A percentile compares a stretch with the other conserved stretches of the same genome.
These are phyloP conservation scores for Pelobates fuscus DNA, from an alignment of 2,113 vertebrate species.

Conservation along the genomic window DNA sequence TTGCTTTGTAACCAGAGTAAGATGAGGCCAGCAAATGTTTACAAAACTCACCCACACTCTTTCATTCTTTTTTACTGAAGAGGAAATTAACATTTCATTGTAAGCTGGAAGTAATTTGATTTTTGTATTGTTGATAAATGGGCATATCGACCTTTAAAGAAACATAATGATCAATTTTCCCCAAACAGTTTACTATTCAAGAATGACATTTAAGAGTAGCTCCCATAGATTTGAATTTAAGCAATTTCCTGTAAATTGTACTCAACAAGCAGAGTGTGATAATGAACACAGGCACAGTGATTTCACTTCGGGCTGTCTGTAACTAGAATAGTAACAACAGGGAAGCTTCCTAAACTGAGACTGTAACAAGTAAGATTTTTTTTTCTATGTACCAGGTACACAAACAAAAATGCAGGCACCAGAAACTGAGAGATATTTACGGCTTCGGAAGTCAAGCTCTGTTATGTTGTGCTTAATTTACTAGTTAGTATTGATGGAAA, in stretches of 20 bases:
- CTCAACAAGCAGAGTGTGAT: not conserved
- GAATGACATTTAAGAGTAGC: slow-evolving; percentile 21
- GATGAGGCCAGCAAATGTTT: too few relatives aligned
- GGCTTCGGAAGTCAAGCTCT: too few relatives aligned
- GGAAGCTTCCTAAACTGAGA: not conserved
- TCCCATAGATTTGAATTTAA: slow-evolving; percentile 18
- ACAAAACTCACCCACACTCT: not conserved
- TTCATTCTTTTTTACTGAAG: not conserved
- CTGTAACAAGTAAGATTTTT: too few relatives aligned
- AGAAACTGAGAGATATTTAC: too few relatives aligned
- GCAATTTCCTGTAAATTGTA: slow-evolving; percentile 29
- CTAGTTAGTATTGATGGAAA: too few relatives aligned
- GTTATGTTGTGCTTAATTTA: too few relatives aligned
- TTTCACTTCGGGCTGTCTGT: not conserved
- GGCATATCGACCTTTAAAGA: not conserved
- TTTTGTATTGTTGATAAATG: not conserved
- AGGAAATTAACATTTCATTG: not conserved
- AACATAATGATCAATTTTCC: slow-evolving; percentile 48
- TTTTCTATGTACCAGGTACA: too few relatives aligned
- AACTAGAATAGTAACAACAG: not conserved
- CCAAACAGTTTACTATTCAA: slow-evolving; percentile 53
- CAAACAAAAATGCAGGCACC: too few relatives aligned
- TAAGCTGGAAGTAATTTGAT: not conserved
- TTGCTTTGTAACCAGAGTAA: too few relatives aligned
- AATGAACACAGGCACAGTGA: not conserved